A percentile compares a stretch with the other conserved stretches of the same genome.
phyloP scores from a whole-genome alignment of 2,888 invertebrate genomes.

The Gastrophysa polygoni region DNA sequence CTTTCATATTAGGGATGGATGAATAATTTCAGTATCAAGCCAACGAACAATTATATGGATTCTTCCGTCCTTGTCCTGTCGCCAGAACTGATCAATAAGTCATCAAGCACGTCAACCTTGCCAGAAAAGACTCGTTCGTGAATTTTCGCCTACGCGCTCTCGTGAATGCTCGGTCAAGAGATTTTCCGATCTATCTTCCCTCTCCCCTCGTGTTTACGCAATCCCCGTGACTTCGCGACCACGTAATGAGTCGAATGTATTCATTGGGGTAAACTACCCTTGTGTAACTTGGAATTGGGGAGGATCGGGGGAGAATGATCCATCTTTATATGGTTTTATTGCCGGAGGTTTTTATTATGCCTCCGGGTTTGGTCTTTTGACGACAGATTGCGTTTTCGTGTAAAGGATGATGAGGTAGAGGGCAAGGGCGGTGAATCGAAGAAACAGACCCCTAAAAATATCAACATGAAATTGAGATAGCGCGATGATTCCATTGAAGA shows the following conservation, averaged over 20 bases:
- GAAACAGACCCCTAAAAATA: too few relatives aligned
- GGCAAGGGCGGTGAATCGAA: neutral
- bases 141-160: conserved; percentile 1
- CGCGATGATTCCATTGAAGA: too few relatives aligned
- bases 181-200: neutral
- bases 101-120: conserved; percentile 2
- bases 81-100: conserved; percentile 11
- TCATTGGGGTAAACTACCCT: conserved; percentile 55
- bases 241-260: conserved; percentile 57
- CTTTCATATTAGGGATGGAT: too few relatives aligned
- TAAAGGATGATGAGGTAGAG: conserved; percentile 33
- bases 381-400: conserved; percentile 53
- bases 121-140: conserved; percentile 16
- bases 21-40: too few relatives aligned
- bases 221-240: conserved; percentile 52
- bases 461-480: too few relatives aligned
- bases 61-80: conserved; percentile 1
- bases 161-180: conserved; percentile 18
- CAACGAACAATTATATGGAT: neutral
- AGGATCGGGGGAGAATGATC: conserved; percentile 50
- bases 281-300: conserved; percentile 47
- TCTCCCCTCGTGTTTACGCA: conserved; percentile 23
- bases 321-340: conserved; percentile 57
- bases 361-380: conserved; percentile 39
- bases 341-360: conserved; percentile 54